phyloP scores from a whole-genome alignment of 2,797 vertebrate genomes.

The Onychomys leucogaster region DNA sequence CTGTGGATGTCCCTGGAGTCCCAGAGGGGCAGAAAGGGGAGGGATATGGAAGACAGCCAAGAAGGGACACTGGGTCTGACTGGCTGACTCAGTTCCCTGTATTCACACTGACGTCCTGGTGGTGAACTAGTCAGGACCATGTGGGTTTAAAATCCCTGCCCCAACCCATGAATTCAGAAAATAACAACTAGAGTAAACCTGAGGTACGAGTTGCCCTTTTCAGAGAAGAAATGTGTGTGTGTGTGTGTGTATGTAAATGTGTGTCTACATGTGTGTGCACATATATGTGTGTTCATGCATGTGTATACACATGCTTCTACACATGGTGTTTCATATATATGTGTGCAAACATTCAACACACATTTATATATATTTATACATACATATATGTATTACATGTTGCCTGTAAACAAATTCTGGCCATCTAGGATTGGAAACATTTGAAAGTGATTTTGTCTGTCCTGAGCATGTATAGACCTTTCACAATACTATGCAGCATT shows the following conservation, averaged over 20 bases:
- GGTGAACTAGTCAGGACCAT: rapidly evolving
- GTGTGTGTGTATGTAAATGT: rapidly evolving
- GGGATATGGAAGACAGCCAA: rapidly evolving
- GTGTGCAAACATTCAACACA: neutral
- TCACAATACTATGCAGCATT: neutral
- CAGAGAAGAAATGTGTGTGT: neutral
- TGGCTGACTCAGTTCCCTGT: rapidly evolving
- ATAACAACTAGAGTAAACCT: neutral
- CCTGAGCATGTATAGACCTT: neutral
- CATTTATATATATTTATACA: rapidly evolving
- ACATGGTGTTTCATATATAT: neutral
- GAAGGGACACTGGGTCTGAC: rapidly evolving
- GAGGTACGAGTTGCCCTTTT: neutral
- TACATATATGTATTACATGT: neutral
- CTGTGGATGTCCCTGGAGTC: neutral
- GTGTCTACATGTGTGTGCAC: rapidly evolving
- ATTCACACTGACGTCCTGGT: neutral
- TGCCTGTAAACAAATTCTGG: neutral
- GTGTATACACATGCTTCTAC: too few species aligned
- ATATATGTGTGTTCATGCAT: neutral
- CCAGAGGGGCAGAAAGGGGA: rapidly evolving
- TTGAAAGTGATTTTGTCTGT: neutral
- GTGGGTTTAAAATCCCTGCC: rapidly evolving
- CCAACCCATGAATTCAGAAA: neutral
- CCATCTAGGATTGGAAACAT: neutral